A percentile compares a stretch with the other conserved stretches of the same genome.
These are phyloP conservation scores for Drosophila austrosaltans DNA, from an alignment of 2,888 invertebrate genomes.

Conservation along the genomic window DNA sequence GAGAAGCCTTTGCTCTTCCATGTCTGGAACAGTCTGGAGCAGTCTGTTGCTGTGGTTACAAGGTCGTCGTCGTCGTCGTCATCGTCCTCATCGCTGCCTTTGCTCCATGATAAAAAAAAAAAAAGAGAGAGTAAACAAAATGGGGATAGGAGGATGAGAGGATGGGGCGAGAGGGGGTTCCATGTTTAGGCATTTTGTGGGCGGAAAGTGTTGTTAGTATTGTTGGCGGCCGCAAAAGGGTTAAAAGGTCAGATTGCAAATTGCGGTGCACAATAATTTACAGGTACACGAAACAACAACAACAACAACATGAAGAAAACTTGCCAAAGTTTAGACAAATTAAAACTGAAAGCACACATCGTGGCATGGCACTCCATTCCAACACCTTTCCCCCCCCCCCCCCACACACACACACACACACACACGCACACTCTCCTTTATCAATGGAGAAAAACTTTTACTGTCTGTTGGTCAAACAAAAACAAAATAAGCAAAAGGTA, in stretches of 20 bases:
- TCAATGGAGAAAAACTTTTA: conserved; percentile 41
- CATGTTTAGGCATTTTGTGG: conserved; percentile 29
- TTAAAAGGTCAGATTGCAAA: conserved; percentile 76
- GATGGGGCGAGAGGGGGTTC: no score
- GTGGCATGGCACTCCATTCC: not conserved
- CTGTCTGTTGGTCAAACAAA: conserved; percentile 5
- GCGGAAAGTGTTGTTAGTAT: conserved; percentile 1
- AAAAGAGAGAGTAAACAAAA: not conserved
- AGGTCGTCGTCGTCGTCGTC: conserved; percentile 52
- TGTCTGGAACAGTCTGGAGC: not conserved
- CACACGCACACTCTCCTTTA: not conserved
- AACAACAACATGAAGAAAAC: conserved; percentile 10
- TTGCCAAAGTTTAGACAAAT: conserved; percentile 53
- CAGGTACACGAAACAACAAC: not conserved
- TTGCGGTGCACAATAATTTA: conserved; percentile 40
- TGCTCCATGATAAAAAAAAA: conserved; percentile 8
- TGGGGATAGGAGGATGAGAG: not conserved
- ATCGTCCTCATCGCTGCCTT: not conserved
- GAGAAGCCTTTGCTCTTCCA: not conserved
- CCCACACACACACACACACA: no score
- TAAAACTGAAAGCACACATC: conserved; percentile 61
- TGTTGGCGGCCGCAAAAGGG: conserved; percentile 51
- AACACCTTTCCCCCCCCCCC: not conserved
- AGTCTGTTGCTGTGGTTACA: conserved; percentile 66
- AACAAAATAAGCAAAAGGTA: not conserved